Percentiles rank a stretch among this genome's conserved stretches.
Conservation (phyloP, 2,113 vertebrate species). For the Ondatra zibethicus region DNA sequence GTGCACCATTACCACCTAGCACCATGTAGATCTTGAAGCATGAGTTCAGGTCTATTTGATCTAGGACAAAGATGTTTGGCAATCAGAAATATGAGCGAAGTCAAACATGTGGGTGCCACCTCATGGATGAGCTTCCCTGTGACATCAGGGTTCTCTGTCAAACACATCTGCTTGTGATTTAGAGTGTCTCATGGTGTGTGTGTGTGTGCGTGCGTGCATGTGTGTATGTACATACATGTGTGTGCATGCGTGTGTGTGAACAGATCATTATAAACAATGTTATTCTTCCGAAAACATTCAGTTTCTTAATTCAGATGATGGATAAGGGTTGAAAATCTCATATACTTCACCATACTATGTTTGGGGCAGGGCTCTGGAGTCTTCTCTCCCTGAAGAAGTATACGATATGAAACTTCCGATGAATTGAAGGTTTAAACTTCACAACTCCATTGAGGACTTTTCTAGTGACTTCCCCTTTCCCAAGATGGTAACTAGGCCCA, state of each 20-base stretch:
- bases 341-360: background rate
- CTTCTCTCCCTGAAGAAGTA: background rate
- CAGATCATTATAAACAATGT: slow-evolving; percentile 2
- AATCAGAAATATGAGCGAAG: background rate
- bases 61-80: background rate
- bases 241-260: background rate
- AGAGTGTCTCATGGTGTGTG: background rate
- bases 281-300: background rate
- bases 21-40: background rate
- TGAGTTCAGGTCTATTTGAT: background rate
- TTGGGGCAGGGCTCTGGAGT: background rate
- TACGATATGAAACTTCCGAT: background rate
- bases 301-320: background rate
- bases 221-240: background rate
- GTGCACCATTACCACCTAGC: too few relatives aligned
- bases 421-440: slow-evolving; percentile 15
- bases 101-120: background rate
- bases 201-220: background rate
- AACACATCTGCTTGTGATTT: background rate
- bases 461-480: background rate
- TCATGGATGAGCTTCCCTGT: background rate
- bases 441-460: background rate
- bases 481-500: background rate
- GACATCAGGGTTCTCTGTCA: background rate
- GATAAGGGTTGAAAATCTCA: background rate